phyloP scores from a whole-genome alignment of 2,797 vertebrate species.

The Pangasius mekongensis region DNA sequence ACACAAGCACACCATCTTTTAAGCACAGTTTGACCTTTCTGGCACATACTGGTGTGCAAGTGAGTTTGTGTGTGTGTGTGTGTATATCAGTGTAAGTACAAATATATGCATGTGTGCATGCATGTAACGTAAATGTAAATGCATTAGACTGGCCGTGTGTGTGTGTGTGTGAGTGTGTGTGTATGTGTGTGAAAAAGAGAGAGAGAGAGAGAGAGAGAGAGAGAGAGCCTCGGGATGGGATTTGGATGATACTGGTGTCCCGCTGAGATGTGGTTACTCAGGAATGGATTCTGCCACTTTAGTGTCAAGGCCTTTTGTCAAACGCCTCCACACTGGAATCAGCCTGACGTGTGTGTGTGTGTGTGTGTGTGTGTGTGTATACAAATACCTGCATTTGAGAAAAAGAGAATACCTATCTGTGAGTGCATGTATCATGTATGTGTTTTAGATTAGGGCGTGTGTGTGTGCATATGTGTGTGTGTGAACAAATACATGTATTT shows the following conservation, averaged over 20 bases:
- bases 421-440: neutral
- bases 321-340: constrained; percentile 12
- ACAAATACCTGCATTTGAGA: neutral
- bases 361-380: too few species aligned
- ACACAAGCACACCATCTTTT: constrained; percentile 29
- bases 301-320: constrained; percentile 38
- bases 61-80: neutral
- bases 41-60: constrained; percentile 1
- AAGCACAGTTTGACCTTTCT: constrained; percentile 31
- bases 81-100: neutral
- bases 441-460: neutral
- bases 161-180: neutral
- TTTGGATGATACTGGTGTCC: constrained; percentile 44
- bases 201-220: neutral
- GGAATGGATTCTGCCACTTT: constrained; percentile 43
- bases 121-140: neutral
- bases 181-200: neutral
- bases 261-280: constrained; percentile 15
- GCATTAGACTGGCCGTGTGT: neutral
- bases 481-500: neutral
- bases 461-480: neutral
- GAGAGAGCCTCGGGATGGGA: constrained; percentile 6
- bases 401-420: neutral
- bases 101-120: neutral
- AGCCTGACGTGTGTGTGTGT: neutral